Evolutionary conservation across 2,797 vertebrate genomes (phyloP).

Genomic region (Syngnathus acus): DNA sequence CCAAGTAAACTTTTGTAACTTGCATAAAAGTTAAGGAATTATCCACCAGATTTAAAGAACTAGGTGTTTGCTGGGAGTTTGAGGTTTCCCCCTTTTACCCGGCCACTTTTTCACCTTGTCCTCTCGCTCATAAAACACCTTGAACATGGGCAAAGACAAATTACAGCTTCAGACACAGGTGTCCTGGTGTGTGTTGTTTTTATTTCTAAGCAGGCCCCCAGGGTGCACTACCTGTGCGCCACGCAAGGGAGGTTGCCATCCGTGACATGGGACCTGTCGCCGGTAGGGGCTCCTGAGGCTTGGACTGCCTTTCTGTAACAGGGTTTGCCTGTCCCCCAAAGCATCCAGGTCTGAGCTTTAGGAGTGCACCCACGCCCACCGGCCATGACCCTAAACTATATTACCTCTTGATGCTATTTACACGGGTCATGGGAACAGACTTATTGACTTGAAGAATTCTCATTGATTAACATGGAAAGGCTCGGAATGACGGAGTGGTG

Average conservation of each 20-base stretch:
- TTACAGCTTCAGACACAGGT: constrained; percentile 71
- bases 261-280: constrained; percentile 63
- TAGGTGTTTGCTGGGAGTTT: neutral
- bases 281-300: constrained; percentile 39
- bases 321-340: constrained; percentile 58
- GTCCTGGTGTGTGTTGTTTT: constrained; percentile 57
- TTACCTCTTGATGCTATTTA: constrained; percentile 44
- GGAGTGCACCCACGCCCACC: constrained; percentile 29
- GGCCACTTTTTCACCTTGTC: constrained; percentile 67
- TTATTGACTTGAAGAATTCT: constrained; percentile 41
- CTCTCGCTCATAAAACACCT: constrained; percentile 72
- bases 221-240: constrained; percentile 61
- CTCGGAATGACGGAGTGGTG: neutral
- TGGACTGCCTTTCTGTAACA: constrained; percentile 44
- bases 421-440: constrained; percentile 43
- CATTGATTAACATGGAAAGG: constrained; percentile 39
- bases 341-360: constrained; percentile 43
- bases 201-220: constrained; percentile 46
- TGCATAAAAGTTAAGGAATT: neutral
- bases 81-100: constrained; percentile 47
- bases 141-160: constrained; percentile 75
- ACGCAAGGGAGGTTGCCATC: constrained; percentile 32
- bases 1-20: constrained; percentile 42
- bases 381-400: constrained; percentile 46
- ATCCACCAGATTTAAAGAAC: neutral